These are phyloP conservation scores for Tubulanus polymorphus DNA, from an alignment of 2,888 invertebrate genomes.

Conservation along the genomic window DNA sequence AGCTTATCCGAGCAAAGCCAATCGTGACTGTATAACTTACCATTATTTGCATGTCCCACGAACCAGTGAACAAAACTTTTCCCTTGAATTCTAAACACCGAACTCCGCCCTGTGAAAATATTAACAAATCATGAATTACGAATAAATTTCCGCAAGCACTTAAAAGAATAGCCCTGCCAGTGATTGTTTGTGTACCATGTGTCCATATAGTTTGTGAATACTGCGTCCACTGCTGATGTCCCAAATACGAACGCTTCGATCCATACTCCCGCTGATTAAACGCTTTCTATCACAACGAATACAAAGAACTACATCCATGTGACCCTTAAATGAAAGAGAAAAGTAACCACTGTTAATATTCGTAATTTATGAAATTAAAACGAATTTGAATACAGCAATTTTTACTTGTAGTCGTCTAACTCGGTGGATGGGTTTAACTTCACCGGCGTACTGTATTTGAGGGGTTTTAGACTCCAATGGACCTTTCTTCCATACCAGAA, in stretches of 20 bases:
- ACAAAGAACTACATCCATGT: conserved; percentile 38
- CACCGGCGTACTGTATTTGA: conserved; percentile 25
- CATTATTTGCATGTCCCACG: conserved; percentile 47
- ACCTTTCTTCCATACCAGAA: conserved; percentile 31
- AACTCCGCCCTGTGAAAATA: conserved; percentile 35
- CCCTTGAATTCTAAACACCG: conserved; percentile 38
- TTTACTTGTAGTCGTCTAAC: conserved; percentile 41
- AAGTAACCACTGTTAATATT: not conserved
- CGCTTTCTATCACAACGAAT: conserved; percentile 39
- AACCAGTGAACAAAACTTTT: conserved; percentile 40
- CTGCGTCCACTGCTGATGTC: conserved; percentile 45
- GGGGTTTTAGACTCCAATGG: conserved; percentile 8
- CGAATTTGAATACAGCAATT: not conserved
- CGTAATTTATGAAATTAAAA: not conserved
- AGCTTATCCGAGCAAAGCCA: too few species aligned
- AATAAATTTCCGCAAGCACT: not conserved
- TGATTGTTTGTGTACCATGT: conserved; percentile 33
- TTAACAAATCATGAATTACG: not conserved
- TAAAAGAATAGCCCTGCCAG: not conserved
- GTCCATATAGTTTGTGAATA: conserved; percentile 46
- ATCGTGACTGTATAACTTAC: too few species aligned
- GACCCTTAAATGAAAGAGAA: conserved; percentile 32
- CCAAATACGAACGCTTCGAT: conserved; percentile 43
- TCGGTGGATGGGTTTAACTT: conserved; percentile 31
- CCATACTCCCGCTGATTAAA: conserved; percentile 41